These are phyloP conservation scores for Solenopsis fugax DNA, from an alignment of 1,140 invertebrate species.

Conservation along the genomic window DNA sequence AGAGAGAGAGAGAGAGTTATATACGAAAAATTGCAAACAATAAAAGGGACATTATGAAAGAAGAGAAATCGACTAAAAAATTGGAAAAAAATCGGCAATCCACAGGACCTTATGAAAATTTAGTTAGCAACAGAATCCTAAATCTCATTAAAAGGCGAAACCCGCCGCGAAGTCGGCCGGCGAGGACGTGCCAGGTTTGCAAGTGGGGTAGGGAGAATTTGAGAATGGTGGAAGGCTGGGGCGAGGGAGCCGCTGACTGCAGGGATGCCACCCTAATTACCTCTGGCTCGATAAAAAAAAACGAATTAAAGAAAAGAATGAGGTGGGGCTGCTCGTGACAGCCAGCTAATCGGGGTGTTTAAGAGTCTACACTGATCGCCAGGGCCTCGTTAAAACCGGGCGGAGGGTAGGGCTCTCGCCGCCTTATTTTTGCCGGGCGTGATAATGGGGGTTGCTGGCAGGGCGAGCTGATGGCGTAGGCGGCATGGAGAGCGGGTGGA, in stretches of 20 bases:
- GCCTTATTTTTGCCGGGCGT: slow-evolving; percentile 75
- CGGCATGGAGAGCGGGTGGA: slow-evolving; percentile 21
- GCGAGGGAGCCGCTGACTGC: slow-evolving; percentile 79
- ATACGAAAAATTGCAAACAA: not conserved
- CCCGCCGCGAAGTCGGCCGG: slow-evolving; percentile 56
- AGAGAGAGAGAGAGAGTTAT: too few relatives aligned
- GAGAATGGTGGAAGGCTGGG: not conserved
- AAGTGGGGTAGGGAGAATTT: slow-evolving; percentile 40
- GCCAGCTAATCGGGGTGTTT: slow-evolving; percentile 87
- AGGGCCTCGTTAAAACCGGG: slow-evolving; percentile 86
- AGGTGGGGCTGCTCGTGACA: slow-evolving; percentile 86
- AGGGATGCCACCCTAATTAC: slow-evolving; percentile 86
- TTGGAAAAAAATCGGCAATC: slow-evolving; percentile 66
- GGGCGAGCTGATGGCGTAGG: slow-evolving; percentile 61
- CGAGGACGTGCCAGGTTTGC: slow-evolving; percentile 29
- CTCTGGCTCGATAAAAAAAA: slow-evolving; percentile 84
- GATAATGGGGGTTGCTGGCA: slow-evolving; percentile 76
- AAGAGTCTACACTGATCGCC: slow-evolving; percentile 87
- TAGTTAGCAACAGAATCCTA: slow-evolving; percentile 81
- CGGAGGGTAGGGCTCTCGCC: slow-evolving; percentile 73
- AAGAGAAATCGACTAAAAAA: slow-evolving; percentile 2
- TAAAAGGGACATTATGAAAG: slow-evolving; percentile 53
- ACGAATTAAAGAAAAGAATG: slow-evolving; percentile 87
- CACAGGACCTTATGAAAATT: slow-evolving; percentile 83
- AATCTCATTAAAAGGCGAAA: slow-evolving; percentile 84